These are phyloP conservation scores for Bedellia somnulentella DNA, from an alignment of 2,888 invertebrate species.

Conservation along the genomic window DNA sequence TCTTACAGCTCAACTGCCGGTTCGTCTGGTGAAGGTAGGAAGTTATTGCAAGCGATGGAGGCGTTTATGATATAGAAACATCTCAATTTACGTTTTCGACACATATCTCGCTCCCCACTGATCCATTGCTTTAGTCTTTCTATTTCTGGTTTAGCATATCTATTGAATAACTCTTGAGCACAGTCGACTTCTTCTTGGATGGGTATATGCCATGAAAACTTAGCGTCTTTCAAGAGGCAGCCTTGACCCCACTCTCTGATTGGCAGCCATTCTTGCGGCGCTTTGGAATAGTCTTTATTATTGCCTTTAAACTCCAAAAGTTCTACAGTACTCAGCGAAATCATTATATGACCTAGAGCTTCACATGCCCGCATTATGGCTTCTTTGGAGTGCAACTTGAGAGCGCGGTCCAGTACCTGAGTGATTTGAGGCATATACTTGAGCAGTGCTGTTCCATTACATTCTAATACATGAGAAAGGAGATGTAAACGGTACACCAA, in stretches of 20 bases:
- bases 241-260: slow-evolving; percentile 82
- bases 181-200: slow-evolving; percentile 67
- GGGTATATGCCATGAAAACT: slow-evolving; percentile 79
- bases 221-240: slow-evolving; percentile 64
- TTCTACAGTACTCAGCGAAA: slow-evolving; percentile 63
- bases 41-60: slow-evolving; percentile 60
- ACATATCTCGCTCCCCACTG: slow-evolving; percentile 46
- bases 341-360: slow-evolving; percentile 61
- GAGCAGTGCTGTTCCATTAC: slow-evolving; percentile 65
- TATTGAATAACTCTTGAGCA: slow-evolving; percentile 65
- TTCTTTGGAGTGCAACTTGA: slow-evolving; percentile 69
- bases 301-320: slow-evolving; percentile 66
- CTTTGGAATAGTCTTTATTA: slow-evolving; percentile 61
- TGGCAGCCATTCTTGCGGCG: slow-evolving; percentile 70
- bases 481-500: slow-evolving; percentile 76
- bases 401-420: slow-evolving; percentile 68
- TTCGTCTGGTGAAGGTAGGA: slow-evolving; percentile 71
- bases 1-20: slow-evolving; percentile 57
- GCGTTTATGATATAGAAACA: slow-evolving; percentile 69
- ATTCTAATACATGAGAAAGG: slow-evolving; percentile 70
- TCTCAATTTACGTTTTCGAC: slow-evolving; percentile 68
- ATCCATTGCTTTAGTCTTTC: slow-evolving; percentile 60
- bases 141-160: slow-evolving; percentile 68
- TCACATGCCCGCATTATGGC: slow-evolving; percentile 66
- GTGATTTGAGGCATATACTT: slow-evolving; percentile 67